Base-by-base conservation (phyloP, 2,113 vertebrate species). In the Nettapus auritus region DNA sequence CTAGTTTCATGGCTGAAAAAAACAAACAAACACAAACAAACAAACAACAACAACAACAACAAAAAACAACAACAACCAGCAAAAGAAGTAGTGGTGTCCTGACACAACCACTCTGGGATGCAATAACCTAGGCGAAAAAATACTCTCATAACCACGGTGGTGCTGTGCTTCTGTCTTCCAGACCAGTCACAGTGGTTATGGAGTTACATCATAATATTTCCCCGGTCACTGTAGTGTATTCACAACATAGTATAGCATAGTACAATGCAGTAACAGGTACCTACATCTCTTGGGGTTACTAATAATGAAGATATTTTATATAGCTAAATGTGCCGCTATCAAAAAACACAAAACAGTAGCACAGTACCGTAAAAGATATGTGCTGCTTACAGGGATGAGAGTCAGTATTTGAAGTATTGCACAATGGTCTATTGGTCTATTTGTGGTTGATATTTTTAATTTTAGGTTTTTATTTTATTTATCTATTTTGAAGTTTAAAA, bases 1-100 rank as follows among this genome's bases (percentile, higher is more conserved):
- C 94, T 70, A 81, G 87, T 94, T 97, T 88, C 91, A 89, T 78
- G 88, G 56, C 53, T 95, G 75, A 87, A 93, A 94, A 97, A 96
- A 95, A 18, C 56, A 36, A 60, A n/a, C 22, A 23, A 44, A 44
- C 17, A 44, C 17, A 44, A 44, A 44, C 7, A 7, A 44, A 44
- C 38, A 96, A 95, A 18, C 52, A 36, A 60, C 22, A 34, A 25
- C 55, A 36, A 60, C 22, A 34, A 25, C 55, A 44, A 44, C 7
- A 7, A 44, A 44, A 96, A 95, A 18, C 52, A 36, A 60, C 22
- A 34, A 25, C 55, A n/a, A n/a, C n/a, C n/a, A 91, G 70, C 87
- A 94, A 95, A 96, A 94, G 86, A 94, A 85, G 77, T 74, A 89
- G 68, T 34, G 59, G 91, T 96, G 83, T 95, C 89, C 91, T 95